A percentile compares a stretch with the other conserved stretches of the same genome.
These are phyloP conservation scores for Porites evermanni DNA, from an alignment of 92 coral and sea anemone species.

Conservation along the genomic window DNA sequence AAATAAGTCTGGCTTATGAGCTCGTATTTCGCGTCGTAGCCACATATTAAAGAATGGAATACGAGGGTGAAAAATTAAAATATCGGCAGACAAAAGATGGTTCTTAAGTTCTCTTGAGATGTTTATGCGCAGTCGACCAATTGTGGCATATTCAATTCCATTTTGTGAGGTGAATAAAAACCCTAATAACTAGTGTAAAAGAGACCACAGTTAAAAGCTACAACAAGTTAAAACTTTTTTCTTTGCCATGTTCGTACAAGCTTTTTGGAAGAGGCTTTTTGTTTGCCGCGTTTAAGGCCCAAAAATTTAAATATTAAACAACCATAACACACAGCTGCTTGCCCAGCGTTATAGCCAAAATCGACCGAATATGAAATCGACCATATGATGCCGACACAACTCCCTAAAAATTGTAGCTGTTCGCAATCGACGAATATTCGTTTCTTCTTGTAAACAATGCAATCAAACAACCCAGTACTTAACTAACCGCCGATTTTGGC, in stretches of 20 bases:
- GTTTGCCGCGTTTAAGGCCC: slow-evolving; percentile 45
- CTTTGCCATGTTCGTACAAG: neutral
- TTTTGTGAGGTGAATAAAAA: slow-evolving; percentile 9
- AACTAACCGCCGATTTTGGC: slow-evolving; percentile 14
- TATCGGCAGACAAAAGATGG: neutral
- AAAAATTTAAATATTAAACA: slow-evolving; percentile 61
- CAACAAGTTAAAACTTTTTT: neutral
- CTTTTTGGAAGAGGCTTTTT: slow-evolving; percentile 17
- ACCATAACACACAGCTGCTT: slow-evolving; percentile 47
- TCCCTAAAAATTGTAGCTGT: neutral
- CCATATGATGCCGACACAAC: slow-evolving; percentile 1
- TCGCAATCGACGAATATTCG: neutral
- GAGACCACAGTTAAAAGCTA: neutral
- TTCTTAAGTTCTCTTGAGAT: neutral
- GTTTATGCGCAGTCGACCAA: slow-evolving; percentile 29
- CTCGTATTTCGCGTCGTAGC: neutral
- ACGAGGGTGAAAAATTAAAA: neutral
- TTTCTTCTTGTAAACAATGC: neutral
- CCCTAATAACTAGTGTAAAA: neutral
- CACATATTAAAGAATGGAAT: neutral
- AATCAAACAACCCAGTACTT: neutral
- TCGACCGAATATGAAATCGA: slow-evolving; percentile 23
- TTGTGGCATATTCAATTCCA: slow-evolving; percentile 21
- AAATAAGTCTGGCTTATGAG: slow-evolving; percentile 4
- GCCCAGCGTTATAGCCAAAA: slow-evolving; percentile 19